Base-by-base conservation (phyloP, 1,140 invertebrate genomes). In the Drosophila carrolli region DNA sequence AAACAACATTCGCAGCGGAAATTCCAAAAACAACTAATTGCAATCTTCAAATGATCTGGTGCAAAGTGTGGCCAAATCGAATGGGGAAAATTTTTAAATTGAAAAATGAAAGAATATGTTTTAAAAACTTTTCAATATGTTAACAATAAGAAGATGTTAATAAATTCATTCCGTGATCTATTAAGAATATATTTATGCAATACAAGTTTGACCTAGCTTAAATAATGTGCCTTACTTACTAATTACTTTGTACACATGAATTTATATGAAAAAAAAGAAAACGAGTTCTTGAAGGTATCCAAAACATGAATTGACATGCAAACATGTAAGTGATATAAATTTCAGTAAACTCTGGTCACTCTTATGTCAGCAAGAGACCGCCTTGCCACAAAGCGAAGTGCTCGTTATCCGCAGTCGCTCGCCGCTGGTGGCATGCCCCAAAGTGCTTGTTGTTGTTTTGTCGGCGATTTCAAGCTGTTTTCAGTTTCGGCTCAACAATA, bases 371-470 rank as follows among this genome's bases (percentile, higher is more conserved):
- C 13, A n/a, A 7, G 27, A 29, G 38, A 32, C 16, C 35, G 32
- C 11, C 48, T 61, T 32, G 29, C 40, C 40, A 32, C n/a, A 29
- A 50, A 14, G 29, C 37, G 16, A 63, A 63, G 16, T 51, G 16
- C n/a, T 63, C 16, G 63, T 43, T 62, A 40, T 19, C 58, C 41
- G 48, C 43, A 59, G 38, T 38, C 56, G 65, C 43, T 77, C 67
- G 44, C 80, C 40, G 66, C 63, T 83, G 75, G 81, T 78, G 82
- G 82, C 78, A 86, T 86, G 82, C 78, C 79, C 54, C 75, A 82
- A 74, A 53, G 46, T 40, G 29, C 9, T 35, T 70, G 62, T 60
- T 62, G 60, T 63, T 61, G 63, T 78, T 56, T 76, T 65, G 57
- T 65, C n/a, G 47, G 47, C 47, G 47, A 50, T 50, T 50, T 50